phyloP scores from a whole-genome alignment of 2,797 vertebrate genomes.

The Petrocephalus schoutedeni region DNA sequence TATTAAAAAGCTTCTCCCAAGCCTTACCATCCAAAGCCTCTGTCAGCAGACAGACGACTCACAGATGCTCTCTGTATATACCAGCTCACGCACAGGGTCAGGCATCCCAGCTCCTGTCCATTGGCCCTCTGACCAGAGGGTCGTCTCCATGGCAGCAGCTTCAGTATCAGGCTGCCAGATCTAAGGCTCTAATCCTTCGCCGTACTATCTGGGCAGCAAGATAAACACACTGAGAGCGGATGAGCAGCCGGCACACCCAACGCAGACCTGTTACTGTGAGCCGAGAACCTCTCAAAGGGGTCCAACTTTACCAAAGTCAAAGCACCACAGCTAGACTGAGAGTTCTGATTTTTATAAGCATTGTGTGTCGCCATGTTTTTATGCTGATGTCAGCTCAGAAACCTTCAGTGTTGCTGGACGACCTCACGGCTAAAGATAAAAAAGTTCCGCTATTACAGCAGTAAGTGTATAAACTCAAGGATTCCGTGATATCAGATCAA shows the following conservation, averaged over 20 bases:
- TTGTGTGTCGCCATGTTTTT: neutral
- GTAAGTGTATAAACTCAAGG: neutral
- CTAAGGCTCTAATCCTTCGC: neutral
- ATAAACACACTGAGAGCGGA: neutral
- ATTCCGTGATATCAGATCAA: neutral
- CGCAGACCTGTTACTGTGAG: neutral
- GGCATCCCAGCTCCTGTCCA: neutral
- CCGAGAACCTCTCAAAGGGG: neutral
- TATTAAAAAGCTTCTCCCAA: neutral
- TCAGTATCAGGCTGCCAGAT: slow-evolving; percentile 1
- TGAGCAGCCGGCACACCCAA: neutral
- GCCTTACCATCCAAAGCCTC: neutral
- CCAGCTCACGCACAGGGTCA: neutral
- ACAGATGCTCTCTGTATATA: neutral
- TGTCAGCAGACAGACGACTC: neutral
- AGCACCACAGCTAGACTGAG: neutral
- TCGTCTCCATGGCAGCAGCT: neutral
- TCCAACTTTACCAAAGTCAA: neutral
- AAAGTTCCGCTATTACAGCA: neutral
- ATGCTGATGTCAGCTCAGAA: neutral
- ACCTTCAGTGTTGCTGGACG: neutral
- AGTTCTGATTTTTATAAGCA: neutral
- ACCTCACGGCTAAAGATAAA: neutral
- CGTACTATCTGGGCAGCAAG: neutral
- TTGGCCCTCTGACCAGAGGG: neutral